Conservation (phyloP, 2,797 vertebrate genomes). For the Eurystomus glaucurus region DNA sequence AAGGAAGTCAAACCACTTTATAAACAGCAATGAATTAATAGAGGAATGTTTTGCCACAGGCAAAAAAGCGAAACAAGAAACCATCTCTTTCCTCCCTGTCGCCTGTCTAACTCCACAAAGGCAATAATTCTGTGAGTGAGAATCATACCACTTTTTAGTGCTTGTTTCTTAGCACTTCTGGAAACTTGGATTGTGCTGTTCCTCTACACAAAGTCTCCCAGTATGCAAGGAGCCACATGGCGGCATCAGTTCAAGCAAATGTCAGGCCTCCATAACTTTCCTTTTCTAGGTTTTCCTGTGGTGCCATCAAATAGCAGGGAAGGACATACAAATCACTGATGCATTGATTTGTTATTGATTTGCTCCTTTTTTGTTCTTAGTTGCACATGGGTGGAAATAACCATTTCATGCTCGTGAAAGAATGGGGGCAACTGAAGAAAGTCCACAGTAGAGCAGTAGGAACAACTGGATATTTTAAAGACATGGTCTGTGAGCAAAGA, state of each 20-base stretch:
- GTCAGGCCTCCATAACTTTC: not conserved
- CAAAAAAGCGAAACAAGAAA: conserved; percentile 9
- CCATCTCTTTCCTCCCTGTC: not conserved
- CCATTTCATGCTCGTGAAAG: not conserved
- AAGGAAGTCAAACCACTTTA: conserved; percentile 58
- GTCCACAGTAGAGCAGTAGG: not conserved
- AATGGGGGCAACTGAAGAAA: not conserved
- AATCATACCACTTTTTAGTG: not conserved
- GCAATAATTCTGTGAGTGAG: conserved; percentile 7
- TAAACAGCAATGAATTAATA: conserved; percentile 56
- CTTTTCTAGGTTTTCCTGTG: not conserved
- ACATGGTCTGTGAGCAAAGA: not conserved
- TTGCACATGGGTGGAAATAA: not conserved
- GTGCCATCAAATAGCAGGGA: accelerated
- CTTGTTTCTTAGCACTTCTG: conserved; percentile 34
- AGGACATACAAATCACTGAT: not conserved
- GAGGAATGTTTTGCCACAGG: conserved; percentile 56
- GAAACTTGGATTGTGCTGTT: not conserved
- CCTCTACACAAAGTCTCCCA: not conserved
- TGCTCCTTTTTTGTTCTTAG: not conserved
- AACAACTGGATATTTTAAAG: not conserved
- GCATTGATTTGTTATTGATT: not conserved
- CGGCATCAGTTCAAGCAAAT: not conserved
- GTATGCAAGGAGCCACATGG: not conserved
- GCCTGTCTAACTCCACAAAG: conserved; percentile 4